Evolutionary conservation across 2,888 invertebrate species (phyloP).

Genomic region (Tryphoninae sp.): DNA sequence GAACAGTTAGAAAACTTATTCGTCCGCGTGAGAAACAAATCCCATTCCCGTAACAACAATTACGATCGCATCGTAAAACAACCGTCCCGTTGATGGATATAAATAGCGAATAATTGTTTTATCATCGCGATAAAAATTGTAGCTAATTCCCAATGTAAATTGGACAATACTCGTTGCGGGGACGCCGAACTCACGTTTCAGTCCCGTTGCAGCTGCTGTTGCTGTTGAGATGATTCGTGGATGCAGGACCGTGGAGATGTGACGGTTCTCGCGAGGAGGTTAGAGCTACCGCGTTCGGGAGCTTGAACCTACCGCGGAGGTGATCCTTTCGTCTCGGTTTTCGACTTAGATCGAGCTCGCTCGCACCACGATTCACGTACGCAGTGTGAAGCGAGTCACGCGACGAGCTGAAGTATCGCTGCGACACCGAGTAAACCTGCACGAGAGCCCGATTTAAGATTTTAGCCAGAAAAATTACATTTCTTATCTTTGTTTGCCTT

Average conservation of each 20-base stretch:
- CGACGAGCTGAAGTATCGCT: constrained; percentile 87
- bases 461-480: constrained; percentile 54
- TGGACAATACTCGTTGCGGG: constrained; percentile 21
- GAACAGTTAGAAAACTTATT: background rate
- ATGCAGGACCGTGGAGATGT: constrained; percentile 84
- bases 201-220: constrained; percentile 86
- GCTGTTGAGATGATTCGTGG: constrained; percentile 85
- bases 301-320: constrained; percentile 85
- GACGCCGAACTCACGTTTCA: constrained; percentile 83
- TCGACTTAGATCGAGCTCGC: constrained; percentile 90
- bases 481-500: background rate
- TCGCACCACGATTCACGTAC: constrained; percentile 86
- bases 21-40: background rate
- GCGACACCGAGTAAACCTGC: constrained; percentile 80
- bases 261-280: constrained; percentile 90
- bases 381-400: constrained; percentile 89
- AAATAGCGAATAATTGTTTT: background rate
- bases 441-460: constrained; percentile 69
- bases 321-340: constrained; percentile 86
- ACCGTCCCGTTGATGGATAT: no score
- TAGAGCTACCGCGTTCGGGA: constrained; percentile 84
- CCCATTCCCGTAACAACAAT: background rate
- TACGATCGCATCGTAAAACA: background rate
- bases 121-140: background rate
- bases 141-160: constrained; percentile 31